phyloP scores from a whole-genome alignment of 2,113 vertebrate genomes.

The Solea solea region DNA sequence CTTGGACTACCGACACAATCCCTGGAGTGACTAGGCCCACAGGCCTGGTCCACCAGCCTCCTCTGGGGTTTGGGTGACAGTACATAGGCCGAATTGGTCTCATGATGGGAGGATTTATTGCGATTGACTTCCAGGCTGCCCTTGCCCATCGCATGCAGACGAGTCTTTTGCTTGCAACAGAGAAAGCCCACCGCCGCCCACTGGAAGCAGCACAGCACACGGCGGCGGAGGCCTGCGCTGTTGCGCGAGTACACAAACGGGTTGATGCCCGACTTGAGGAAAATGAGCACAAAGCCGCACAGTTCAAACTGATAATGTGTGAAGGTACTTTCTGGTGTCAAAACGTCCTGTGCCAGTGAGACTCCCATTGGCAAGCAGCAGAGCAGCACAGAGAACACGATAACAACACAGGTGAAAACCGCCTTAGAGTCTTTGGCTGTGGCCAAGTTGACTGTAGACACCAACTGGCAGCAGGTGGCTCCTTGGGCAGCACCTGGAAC shows the following conservation, averaged over 20 bases:
- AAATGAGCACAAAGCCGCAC: conserved; percentile 93
- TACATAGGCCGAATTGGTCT: conserved; percentile 95
- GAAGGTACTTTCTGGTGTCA: conserved; percentile 84
- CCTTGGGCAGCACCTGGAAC: conserved; percentile 77
- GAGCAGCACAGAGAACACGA: conserved; percentile 90
- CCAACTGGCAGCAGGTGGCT: conserved; percentile 85
- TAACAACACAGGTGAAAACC: conserved; percentile 90
- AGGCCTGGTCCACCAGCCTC: conserved; percentile 91
- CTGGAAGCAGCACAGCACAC: conserved; percentile 89
- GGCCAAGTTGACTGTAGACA: conserved; percentile 87
- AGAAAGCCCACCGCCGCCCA: conserved; percentile 84
- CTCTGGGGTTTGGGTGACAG: conserved; percentile 92
- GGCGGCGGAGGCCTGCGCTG: conserved; percentile 90
- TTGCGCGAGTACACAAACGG: conserved; percentile 97
- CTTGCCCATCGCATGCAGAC: conserved; percentile 91
- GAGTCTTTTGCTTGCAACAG: conserved; percentile 94
- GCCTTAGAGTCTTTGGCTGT: conserved; percentile 92
- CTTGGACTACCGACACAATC: conserved; percentile 88
- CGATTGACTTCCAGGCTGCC: conserved; percentile 94
- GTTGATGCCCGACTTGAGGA: conserved; percentile 95
- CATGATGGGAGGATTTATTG: conserved; percentile 96
- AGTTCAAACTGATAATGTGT: conserved; percentile 94
- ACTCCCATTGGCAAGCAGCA: conserved; percentile 94
- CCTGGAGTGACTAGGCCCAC: conserved; percentile 90
- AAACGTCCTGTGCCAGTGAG: conserved; percentile 87